phyloP scores from a whole-genome alignment of 2,888 invertebrate species.

The Drosophila tanythrix region DNA sequence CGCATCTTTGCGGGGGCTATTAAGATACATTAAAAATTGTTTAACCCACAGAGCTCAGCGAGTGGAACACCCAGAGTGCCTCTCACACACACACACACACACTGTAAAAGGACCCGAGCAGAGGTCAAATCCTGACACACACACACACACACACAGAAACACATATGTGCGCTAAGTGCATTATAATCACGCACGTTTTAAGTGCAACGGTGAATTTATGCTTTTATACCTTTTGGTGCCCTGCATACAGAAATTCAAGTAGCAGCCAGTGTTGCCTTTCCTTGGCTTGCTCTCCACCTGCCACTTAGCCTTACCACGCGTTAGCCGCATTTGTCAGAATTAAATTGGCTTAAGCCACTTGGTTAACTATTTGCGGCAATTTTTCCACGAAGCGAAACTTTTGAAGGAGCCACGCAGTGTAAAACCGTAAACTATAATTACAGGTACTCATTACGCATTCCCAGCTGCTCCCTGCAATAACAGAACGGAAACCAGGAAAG shows the following conservation, averaged over 20 bases:
- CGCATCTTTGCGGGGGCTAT: conserved; percentile 42
- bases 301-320: not conserved
- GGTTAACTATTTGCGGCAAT: conserved; percentile 37
- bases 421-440: conserved; percentile 58
- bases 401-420: conserved; percentile 46
- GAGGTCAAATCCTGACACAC: conserved; percentile 48
- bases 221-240: conserved; percentile 20
- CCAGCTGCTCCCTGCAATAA: conserved; percentile 1
- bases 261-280: conserved; percentile 2
- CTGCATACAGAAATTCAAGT: conserved; percentile 22
- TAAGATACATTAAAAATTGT: conserved; percentile 71
- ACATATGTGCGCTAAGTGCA: not conserved
- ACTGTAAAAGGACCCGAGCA: conserved; percentile 22
- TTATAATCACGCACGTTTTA: conserved; percentile 51
- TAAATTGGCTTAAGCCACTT: conserved; percentile 74
- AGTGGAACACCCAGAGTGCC: not conserved
- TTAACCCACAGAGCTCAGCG: conserved; percentile 43
- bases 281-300: not conserved
- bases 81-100: conserved; percentile 8
- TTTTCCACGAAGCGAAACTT: conserved; percentile 34
- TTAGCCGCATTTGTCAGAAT: conserved; percentile 76
- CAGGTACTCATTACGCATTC: conserved; percentile 25
- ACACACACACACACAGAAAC: not conserved
- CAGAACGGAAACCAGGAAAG: not conserved
- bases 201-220: conserved; percentile 45